Evolutionary conservation across 2,888 invertebrate genomes (phyloP), one percentile per base, ranked within the genome.

Genomic region (Nezara viridula): DNA sequence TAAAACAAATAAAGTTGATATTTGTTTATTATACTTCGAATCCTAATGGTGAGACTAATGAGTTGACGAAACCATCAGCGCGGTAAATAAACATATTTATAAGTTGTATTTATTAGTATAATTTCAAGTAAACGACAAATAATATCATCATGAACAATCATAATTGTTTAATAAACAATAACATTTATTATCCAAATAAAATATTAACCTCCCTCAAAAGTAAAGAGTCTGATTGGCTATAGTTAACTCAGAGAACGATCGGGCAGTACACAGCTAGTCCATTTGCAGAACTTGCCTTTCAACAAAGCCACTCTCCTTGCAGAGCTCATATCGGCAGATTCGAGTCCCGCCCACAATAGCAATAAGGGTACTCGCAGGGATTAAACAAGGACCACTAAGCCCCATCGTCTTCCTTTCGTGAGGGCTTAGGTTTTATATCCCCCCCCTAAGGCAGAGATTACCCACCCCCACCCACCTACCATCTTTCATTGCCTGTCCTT

Each of bases 351-450:
- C n/a, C 44, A 81, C 81, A 81, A 81, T 81, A 44, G 81, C 81
- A 47, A 81, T 81, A 47, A 81, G 81, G 44, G 44, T n/a, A 14
- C 81, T 81, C 81, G 81, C 14, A 81, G 81, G 81, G 81, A 81
- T 81, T 81, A 81, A 81, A 81, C 81, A 81, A 81, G 81, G 44
- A 7, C 44, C 81, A 6, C 81, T 81, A 81, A 81, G 81, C 81
- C 81, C 81, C n/a, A 81, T 81, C 81, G 40, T 77, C 77, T 77
- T 77, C 77, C 77, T 77, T 77, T 77, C 77, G n/a, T 81, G 16
- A 40, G 81, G 81, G 44, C 81, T 81, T 81, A 81, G 81, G 81
- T 44, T 44, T 44, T 81, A 81, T 81, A 81, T 81, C 81, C 44
- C 73, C 32, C 24, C n/a, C 81, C 81, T 81, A 16, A 12, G 81